Conservation (phyloP, 2,888 invertebrate species). For the Dasysyrphus albostriatus region DNA sequence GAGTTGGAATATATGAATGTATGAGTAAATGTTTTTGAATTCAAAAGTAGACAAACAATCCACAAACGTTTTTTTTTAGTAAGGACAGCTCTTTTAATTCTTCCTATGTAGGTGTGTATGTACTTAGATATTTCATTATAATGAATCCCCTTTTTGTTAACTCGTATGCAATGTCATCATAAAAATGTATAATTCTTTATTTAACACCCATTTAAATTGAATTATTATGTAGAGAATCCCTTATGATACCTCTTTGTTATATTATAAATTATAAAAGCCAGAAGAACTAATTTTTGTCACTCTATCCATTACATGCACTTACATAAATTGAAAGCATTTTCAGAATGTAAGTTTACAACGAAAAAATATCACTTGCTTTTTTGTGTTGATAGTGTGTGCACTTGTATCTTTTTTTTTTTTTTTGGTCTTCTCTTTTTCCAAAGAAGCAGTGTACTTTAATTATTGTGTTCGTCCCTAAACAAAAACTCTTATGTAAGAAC, state of each 20-base stretch:
- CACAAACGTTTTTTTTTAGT: too few relatives aligned
- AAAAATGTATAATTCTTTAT: constrained; percentile 27
- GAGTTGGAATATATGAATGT: too few relatives aligned
- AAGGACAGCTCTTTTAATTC: too few relatives aligned
- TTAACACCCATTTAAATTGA: constrained; percentile 39
- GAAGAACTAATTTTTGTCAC: constrained; percentile 31
- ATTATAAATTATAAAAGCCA: constrained; percentile 4
- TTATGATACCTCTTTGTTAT: constrained; percentile 15
- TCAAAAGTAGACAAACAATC: too few relatives aligned
- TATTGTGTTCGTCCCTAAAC: constrained; percentile 5
- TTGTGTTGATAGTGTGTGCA: not conserved
- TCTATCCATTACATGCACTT: constrained; percentile 46
- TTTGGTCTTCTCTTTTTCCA: not conserved
- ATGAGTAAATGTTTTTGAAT: too few relatives aligned
- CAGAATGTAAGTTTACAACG: not conserved
- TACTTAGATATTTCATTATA: not conserved
- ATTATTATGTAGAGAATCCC: constrained; percentile 16
- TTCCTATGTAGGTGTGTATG: too few relatives aligned
- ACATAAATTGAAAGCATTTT: constrained; percentile 45
- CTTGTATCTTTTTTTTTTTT: not conserved
- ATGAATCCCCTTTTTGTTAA: not conserved
- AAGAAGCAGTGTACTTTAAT: constrained; percentile 16
- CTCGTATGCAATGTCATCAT: not conserved
- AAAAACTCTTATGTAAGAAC: constrained; percentile 1
- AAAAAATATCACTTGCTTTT: constrained; percentile 14